Percentiles rank a stretch among this genome's conserved stretches.
These are phyloP conservation scores for Chelmon rostratus DNA, from an alignment of 2,797 vertebrate species.

Conservation along the genomic window DNA sequence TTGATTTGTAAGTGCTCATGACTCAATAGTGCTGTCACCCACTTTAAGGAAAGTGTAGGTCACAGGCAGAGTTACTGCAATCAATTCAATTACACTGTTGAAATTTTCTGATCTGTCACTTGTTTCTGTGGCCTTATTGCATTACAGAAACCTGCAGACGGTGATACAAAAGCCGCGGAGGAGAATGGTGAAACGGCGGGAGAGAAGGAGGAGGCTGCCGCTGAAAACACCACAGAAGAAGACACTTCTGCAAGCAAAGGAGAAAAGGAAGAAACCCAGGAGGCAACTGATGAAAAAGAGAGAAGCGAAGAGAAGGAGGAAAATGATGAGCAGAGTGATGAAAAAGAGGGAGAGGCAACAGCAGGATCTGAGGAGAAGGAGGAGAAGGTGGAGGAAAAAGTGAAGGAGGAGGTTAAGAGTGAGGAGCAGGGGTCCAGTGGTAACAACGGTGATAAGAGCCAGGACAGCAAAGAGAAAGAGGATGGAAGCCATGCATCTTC, in stretches of 20 bases:
- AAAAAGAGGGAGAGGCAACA: conserved; percentile 28
- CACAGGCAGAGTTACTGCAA: conserved; percentile 9
- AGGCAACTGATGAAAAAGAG: conserved; percentile 31
- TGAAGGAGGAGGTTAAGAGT: conserved; percentile 42
- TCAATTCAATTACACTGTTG: conserved; percentile 26
- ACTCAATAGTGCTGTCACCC: conserved; percentile 1
- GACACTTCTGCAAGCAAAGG: conserved; percentile 22
- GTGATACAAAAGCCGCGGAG: conserved; percentile 77
- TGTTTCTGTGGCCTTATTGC: conserved; percentile 75
- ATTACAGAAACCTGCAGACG: conserved; percentile 83
- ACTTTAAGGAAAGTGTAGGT: conserved; percentile 9
- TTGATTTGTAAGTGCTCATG: conserved; percentile 15
- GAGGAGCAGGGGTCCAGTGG: conserved; percentile 51
- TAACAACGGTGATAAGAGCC: conserved; percentile 53
- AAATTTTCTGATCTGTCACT: conserved; percentile 43
- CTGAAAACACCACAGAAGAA: conserved; percentile 47
- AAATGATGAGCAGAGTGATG: conserved; percentile 22
- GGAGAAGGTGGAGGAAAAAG: conserved; percentile 43
- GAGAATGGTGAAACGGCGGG: conserved; percentile 74
- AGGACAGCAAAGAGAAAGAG: conserved; percentile 48
- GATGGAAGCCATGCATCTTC: conserved; percentile 43
- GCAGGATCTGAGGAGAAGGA: conserved; percentile 30
- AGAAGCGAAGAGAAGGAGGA: conserved; percentile 35
- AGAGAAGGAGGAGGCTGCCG: conserved; percentile 79
- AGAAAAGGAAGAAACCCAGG: conserved; percentile 31